phyloP scores from a whole-genome alignment of 2,888 invertebrate species.

The Nesidiocoris tenuis region DNA sequence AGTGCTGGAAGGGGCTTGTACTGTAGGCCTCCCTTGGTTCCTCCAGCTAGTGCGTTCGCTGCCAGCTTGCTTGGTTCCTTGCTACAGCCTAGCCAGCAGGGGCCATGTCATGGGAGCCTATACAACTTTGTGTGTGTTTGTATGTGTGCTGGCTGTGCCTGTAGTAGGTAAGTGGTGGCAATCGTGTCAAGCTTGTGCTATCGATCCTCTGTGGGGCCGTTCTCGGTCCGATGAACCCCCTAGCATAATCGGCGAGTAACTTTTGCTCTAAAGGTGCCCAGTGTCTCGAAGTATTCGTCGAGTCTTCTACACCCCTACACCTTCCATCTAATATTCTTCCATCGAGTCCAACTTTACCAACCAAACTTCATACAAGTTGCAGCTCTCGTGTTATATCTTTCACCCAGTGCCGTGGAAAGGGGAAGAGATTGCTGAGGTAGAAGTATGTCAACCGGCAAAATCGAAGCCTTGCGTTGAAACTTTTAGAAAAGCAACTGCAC shows the following conservation, averaged over 20 bases:
- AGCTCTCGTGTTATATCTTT: no score
- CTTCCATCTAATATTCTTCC: neutral
- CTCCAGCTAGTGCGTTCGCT: neutral
- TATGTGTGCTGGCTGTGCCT: no score
- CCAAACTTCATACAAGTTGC: no score
- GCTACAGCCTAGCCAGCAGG: neutral
- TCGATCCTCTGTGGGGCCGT: neutral
- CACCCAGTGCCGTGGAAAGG: no score
- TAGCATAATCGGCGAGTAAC: neutral
- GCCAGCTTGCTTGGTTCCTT: neutral
- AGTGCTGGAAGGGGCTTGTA: neutral
- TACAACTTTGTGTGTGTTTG: neutral
- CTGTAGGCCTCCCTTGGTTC: neutral
- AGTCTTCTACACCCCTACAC: neutral
- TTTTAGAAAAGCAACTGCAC: no score
- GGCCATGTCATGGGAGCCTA: neutral
- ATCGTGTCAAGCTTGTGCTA: neutral
- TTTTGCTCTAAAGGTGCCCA: neutral
- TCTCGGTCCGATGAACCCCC: neutral
- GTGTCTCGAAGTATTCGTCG: neutral
- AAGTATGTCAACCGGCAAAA: no score
- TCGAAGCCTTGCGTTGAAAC: no score
- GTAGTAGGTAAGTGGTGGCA: neutral
- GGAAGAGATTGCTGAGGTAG: no score
- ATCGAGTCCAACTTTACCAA: no score